A percentile compares a stretch with the other conserved stretches of the same genome.
Evolutionary conservation across 2,797 vertebrate species (phyloP).

Genomic region (Aphelocoma californica): DNA sequence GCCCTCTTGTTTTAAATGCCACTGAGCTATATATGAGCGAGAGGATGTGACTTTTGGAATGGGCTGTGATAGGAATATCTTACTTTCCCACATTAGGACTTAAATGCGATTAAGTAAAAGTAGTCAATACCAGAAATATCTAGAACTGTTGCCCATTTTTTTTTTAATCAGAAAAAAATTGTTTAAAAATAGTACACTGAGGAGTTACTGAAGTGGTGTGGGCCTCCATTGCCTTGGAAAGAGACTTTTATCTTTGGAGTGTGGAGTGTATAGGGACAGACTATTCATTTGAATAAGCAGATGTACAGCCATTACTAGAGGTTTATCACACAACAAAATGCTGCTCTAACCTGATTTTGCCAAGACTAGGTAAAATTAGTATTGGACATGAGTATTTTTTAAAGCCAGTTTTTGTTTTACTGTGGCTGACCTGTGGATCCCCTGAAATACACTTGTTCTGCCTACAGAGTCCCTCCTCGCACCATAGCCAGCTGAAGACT

Average conservation of each 20-base stretch:
- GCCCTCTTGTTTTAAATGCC: slow-evolving; percentile 22
- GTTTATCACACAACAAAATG: not conserved
- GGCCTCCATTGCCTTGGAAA: not conserved
- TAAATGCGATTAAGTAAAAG: not conserved
- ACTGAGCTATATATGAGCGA: not conserved
- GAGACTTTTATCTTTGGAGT: not conserved
- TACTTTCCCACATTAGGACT: not conserved
- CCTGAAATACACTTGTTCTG: not conserved
- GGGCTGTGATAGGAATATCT: not conserved
- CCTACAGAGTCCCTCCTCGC: not conserved
- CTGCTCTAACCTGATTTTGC: not conserved
- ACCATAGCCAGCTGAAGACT: not conserved
- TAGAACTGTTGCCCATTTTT: not conserved
- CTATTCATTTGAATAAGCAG: not conserved
- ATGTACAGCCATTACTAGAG: not conserved
- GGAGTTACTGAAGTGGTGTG: not conserved
- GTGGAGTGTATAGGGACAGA: not conserved
- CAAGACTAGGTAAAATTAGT: not conserved
- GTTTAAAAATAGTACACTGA: not conserved
- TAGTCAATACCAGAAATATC: not conserved
- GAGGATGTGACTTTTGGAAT: not conserved
- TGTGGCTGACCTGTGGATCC: not conserved
- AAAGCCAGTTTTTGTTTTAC: not conserved
- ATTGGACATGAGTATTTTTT: not conserved
- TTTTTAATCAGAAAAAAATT: not conserved